Conservation (phyloP, 92 coral and sea anemone species). For the Epizoanthus ramosus region DNA sequence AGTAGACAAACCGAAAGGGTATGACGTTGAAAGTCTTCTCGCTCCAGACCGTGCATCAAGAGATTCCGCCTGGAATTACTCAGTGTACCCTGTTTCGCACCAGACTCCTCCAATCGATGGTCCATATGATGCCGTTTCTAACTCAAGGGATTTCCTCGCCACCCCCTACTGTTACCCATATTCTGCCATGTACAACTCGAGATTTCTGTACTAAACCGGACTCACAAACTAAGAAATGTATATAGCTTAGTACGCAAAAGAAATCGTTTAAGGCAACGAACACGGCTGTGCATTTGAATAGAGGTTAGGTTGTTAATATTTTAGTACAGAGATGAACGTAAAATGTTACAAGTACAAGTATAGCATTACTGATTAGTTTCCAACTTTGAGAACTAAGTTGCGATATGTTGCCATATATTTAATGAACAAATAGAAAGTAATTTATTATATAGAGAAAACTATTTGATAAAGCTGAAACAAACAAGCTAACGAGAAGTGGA, state of each 20-base stretch:
- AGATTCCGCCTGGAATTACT: neutral
- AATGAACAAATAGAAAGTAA: conserved; percentile 10
- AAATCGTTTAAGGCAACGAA: neutral
- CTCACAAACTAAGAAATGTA: neutral
- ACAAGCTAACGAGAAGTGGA: conserved; percentile 41
- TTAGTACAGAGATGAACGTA: neutral
- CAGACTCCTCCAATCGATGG: neutral
- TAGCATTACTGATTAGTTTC: too few species aligned
- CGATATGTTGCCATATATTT: conserved; percentile 10
- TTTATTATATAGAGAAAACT: conserved; percentile 31
- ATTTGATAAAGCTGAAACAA: conserved; percentile 36
- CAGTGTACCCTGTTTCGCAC: neutral
- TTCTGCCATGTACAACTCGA: conserved; percentile 13
- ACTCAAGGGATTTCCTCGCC: neutral
- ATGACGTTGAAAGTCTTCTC: conserved; percentile 31
- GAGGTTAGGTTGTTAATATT: neutral
- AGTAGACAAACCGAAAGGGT: conserved; percentile 25
- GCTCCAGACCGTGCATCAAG: conserved; percentile 7
- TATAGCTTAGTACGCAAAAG: neutral
- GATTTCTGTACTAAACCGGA: conserved; percentile 7
- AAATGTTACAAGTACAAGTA: neutral
- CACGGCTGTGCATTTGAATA: neutral
- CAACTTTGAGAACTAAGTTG: neutral
- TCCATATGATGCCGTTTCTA: neutral
- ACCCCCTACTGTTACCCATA: conserved; percentile 11